These are phyloP conservation scores for Eurytoma adleriae DNA, from an alignment of 2,888 invertebrate species.

Conservation along the genomic window DNA sequence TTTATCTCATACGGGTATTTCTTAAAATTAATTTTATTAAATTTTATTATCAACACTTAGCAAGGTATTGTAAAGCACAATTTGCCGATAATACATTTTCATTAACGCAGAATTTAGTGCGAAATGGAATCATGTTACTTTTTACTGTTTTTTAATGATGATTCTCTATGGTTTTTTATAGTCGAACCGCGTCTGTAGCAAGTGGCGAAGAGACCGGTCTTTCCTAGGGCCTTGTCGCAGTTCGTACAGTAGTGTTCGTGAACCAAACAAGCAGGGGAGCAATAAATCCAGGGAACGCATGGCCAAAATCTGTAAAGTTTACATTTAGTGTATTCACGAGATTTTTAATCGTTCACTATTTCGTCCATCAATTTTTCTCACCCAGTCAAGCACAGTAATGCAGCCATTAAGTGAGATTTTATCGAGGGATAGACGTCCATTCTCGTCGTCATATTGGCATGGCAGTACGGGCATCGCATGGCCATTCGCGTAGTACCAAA, in stretches of 20 bases:
- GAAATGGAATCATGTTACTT: too few species aligned
- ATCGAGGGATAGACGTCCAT: neutral
- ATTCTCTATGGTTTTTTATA: neutral
- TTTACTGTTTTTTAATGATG: neutral
- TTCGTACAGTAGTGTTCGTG: slow-evolving; percentile 24
- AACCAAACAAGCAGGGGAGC: neutral
- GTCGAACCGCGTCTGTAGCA: neutral
- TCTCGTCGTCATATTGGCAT: slow-evolving; percentile 6
- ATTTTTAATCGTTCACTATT: too few species aligned
- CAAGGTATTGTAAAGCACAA: too few species aligned
- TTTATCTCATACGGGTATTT: too few species aligned
- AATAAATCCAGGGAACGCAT: slow-evolving; percentile 31
- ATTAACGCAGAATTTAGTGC: too few species aligned
- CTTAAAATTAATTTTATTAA: too few species aligned
- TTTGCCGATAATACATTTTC: too few species aligned
- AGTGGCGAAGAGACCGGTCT: neutral
- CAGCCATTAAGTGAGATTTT: slow-evolving; percentile 18
- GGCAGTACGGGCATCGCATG: slow-evolving; percentile 25
- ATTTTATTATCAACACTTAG: too few species aligned
- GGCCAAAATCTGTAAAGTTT: slow-evolving; percentile 24
- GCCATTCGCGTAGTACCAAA: neutral
- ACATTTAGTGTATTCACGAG: too few species aligned
- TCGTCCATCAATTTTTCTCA: neutral
- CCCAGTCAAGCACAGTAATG: neutral
- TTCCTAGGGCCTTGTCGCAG: slow-evolving; percentile 14